These are phyloP conservation scores for Meandrina meandrites DNA, from an alignment of 92 coral and sea anemone genomes.

Conservation along the genomic window DNA sequence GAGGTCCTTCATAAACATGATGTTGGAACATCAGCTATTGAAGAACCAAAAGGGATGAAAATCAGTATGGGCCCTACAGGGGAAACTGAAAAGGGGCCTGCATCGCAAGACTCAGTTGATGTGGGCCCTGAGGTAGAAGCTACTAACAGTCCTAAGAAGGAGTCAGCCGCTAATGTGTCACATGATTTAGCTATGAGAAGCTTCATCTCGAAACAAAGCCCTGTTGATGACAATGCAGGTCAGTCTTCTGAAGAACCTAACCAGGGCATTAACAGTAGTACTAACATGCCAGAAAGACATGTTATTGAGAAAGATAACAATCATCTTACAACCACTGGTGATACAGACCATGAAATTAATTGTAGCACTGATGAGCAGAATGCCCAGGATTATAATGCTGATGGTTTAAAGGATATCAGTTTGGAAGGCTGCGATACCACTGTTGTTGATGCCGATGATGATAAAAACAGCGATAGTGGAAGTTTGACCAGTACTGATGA, in stretches of 20 bases:
- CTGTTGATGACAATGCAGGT: no score
- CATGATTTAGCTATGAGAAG: neutral
- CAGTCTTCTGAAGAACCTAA: neutral
- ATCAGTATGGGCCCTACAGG: no score
- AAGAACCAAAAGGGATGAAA: neutral
- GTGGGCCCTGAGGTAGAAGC: neutral
- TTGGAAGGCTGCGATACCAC: slow-evolving; percentile 1
- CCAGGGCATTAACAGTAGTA: neutral
- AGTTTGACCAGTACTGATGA: neutral
- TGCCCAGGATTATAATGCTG: neutral
- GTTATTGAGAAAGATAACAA: neutral
- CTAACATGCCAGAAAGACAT: neutral
- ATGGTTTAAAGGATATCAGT: neutral
- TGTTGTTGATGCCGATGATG: neutral
- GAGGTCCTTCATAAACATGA: neutral
- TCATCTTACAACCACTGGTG: neutral
- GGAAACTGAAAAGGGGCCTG: neutral
- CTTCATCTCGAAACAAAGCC: no score
- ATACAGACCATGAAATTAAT: neutral
- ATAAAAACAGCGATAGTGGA: slow-evolving; percentile 5
- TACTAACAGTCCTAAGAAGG: neutral
- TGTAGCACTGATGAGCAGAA: neutral
- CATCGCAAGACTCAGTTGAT: no score
- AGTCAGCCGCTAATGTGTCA: neutral
- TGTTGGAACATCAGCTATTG: neutral